A percentile compares a stretch with the other conserved stretches of the same genome.
phyloP scores from a whole-genome alignment of 2,797 vertebrate species.

The Paedocypris micromegethes region DNA sequence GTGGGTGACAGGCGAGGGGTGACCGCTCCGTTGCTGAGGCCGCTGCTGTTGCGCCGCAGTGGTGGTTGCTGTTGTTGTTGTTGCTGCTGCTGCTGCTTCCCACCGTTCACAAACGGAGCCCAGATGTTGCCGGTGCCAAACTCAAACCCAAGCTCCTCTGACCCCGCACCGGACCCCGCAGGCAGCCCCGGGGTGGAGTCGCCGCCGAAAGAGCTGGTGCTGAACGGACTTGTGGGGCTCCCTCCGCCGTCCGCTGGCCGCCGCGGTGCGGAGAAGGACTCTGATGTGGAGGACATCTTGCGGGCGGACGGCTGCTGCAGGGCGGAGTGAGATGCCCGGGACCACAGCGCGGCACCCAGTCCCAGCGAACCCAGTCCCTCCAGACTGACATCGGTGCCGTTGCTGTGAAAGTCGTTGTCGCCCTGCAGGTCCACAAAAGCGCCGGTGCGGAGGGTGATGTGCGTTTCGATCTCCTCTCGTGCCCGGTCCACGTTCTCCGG shows the following conservation, averaged over 20 bases:
- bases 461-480: conserved; percentile 92
- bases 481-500: conserved; percentile 95
- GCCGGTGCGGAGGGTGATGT: conserved; percentile 93
- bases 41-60: conserved; percentile 72
- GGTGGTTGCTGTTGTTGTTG: conserved; percentile 24
- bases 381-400: conserved; percentile 92
- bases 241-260: conserved; percentile 62
- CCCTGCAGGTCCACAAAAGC: conserved; percentile 84
- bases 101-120: conserved; percentile 81
- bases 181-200: conserved; percentile 62
- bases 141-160: conserved; percentile 88
- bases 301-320: conserved; percentile 62
- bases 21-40: conserved; percentile 68
- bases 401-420: conserved; percentile 95
- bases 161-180: conserved; percentile 61
- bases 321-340: conserved; percentile 67
- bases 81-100: conserved; percentile 52
- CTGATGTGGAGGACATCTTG: conserved; percentile 71
- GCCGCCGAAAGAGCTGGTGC: conserved; percentile 71
- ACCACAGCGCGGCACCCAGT: conserved; percentile 74
- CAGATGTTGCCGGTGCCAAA: conserved; percentile 84
- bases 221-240: conserved; percentile 82
- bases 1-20: conserved; percentile 89
- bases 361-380: conserved; percentile 75
- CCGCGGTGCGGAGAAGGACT: conserved; percentile 55